These are phyloP conservation scores for Pinctada fucata DNA, from an alignment of 2,888 invertebrate genomes.

Conservation along the genomic window DNA sequence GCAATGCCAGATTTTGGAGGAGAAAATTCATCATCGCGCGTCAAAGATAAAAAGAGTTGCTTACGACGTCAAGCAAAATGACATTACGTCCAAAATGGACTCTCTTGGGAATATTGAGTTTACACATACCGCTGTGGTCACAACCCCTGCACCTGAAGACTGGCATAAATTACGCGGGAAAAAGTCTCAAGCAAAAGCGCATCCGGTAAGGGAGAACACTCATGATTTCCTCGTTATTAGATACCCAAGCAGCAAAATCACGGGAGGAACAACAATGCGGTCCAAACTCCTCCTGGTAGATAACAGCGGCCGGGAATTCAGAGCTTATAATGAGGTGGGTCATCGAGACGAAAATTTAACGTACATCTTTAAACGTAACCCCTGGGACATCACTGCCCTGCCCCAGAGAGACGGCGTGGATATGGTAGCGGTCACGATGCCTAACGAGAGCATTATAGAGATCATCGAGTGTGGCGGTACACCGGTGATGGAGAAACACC, in stretches of 20 bases:
- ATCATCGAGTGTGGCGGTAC: conserved; percentile 25
- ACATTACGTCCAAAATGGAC: conserved; percentile 8
- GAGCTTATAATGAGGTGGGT: conserved; percentile 25
- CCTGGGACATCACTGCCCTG: conserved; percentile 23
- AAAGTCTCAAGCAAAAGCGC: conserved; percentile 15
- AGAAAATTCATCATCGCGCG: conserved; percentile 30
- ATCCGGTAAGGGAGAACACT: conserved; percentile 21
- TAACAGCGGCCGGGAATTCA: conserved; percentile 25
- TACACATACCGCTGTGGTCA: conserved; percentile 8
- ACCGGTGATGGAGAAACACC: conserved; percentile 22
- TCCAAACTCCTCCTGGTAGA: conserved; percentile 29
- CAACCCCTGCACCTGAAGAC: conserved; percentile 17
- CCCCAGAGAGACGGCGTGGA: conserved; percentile 21
- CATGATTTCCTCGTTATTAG: conserved; percentile 30
- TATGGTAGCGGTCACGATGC: conserved; percentile 31
- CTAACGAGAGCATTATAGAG: conserved; percentile 29
- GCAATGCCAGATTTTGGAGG: conserved; percentile 32
- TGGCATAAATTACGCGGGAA: conserved; percentile 26
- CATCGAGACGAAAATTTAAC: conserved; percentile 29
- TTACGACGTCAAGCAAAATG: conserved; percentile 28
- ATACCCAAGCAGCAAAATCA: conserved; percentile 31
- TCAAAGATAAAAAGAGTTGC: conserved; percentile 18
- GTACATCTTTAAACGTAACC: conserved; percentile 23
- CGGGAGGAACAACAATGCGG: conserved; percentile 27
- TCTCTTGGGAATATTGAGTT: conserved; percentile 29